Evolutionary conservation across 2,797 vertebrate genomes (phyloP).

Genomic region (Meda fulgida): DNA sequence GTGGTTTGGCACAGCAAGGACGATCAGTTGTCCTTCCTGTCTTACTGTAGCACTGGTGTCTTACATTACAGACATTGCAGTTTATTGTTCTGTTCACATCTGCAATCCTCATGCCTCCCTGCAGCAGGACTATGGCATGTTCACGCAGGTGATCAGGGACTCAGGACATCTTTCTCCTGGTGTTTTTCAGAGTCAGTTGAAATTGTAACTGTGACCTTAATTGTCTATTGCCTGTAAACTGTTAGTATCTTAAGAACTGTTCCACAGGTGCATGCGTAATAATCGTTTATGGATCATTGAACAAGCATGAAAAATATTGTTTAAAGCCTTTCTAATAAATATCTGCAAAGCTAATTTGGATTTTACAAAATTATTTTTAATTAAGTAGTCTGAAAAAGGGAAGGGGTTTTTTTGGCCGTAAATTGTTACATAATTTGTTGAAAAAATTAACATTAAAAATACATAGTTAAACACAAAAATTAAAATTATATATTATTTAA

Average conservation of each 20-base stretch:
- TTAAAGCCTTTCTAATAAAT: background rate
- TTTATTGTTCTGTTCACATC: background rate
- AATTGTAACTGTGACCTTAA: background rate
- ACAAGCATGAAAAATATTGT: background rate
- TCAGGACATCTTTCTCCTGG: background rate
- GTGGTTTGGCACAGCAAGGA: background rate
- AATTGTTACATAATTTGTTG: background rate
- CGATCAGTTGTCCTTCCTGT: background rate
- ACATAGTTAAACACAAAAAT: background rate
- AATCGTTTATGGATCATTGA: background rate
- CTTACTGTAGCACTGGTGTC: background rate
- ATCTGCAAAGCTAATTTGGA: background rate
- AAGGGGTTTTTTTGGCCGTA: background rate
- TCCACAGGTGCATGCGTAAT: background rate
- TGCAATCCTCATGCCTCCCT: background rate
- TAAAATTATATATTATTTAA: background rate
- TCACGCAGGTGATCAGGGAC: background rate
- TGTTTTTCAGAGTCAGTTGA: background rate
- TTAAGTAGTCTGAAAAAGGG: background rate
- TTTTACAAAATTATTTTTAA: background rate
- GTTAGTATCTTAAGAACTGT: background rate
- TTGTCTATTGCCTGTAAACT: background rate
- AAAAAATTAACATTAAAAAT: background rate
- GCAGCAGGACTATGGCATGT: background rate
- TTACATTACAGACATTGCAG: background rate